Percentiles rank a stretch among this genome's conserved stretches.
Conservation (phyloP, 2,888 invertebrate species). For the Hirtodrosophila cameraria region DNA sequence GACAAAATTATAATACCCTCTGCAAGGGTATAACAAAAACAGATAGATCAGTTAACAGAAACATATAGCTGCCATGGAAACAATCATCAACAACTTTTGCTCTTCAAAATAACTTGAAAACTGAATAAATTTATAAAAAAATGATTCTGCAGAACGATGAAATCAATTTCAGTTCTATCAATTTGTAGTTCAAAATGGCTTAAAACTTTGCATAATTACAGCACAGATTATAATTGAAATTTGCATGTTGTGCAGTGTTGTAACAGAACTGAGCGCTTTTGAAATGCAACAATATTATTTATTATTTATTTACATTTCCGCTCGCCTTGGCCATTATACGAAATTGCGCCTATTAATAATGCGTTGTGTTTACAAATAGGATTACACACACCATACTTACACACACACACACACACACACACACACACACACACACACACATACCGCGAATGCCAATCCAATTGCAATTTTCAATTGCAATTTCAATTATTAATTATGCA, state of each 20-base stretch:
- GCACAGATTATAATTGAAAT: background rate
- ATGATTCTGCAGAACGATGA: too few relatives aligned
- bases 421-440: background rate
- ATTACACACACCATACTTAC: conserved; percentile 42
- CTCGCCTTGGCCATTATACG: conserved; percentile 52
- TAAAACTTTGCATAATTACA: too few relatives aligned
- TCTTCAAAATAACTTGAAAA: too few relatives aligned
- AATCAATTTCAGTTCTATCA: too few relatives aligned
- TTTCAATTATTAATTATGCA: conserved; percentile 54
- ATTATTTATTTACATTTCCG: conserved; percentile 73
- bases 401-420: background rate
- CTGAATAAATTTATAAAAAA: too few relatives aligned
- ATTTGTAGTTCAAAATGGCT: background rate
- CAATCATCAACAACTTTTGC: too few relatives aligned
- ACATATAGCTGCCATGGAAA: too few relatives aligned
- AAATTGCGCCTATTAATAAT: conserved; percentile 63
- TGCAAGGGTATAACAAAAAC: too few relatives aligned
- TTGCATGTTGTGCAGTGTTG: conserved; percentile 20
- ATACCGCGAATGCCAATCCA: conserved; percentile 23
- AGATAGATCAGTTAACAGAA: too few relatives aligned
- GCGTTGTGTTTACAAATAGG: conserved; percentile 65
- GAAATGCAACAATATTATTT: conserved; percentile 43
- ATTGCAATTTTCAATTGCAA: conserved; percentile 30
- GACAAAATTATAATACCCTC: too few relatives aligned
- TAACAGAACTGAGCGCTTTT: conserved; percentile 23